Evolutionary conservation across 2,113 vertebrate species (phyloP), one percentile per base, ranked within the genome.

Genomic region (Channa maculata): DNA sequence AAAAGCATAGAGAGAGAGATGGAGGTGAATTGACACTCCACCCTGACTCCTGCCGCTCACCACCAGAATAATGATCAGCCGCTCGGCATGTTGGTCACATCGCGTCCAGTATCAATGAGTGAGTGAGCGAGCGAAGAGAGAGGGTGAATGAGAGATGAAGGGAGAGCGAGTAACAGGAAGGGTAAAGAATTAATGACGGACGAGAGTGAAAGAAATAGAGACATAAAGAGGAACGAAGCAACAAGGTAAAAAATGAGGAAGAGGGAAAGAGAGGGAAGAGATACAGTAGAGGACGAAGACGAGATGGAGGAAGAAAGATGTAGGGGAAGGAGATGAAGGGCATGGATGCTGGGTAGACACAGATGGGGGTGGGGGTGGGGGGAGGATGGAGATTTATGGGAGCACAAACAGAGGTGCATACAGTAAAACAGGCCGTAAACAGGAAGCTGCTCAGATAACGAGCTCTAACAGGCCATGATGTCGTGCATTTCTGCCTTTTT

Each of bases 81-180:
- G 37, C 84, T 93, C 82, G 61, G 82, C 82, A 93, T 90, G 84
- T 91, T 11, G 67, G 69, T 90, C 92, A 90, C 92, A 86, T 83
- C 79, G 5, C 54, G 78, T 82, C 71, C 77, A 82, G 89, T 78
- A 88, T 89, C 84, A 90, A 90, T 91, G 88, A 86, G 75, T 13
- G 74, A 67, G 80, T 37, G 71, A 54, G 71, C 33, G 54, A 49
- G 62, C 7, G 65, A 62, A 65, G 58, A 43, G 36, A 51, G 71
- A 71, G 55, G 41, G 66, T 58, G 60, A 8, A 53, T 37, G 77
- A 57, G 64, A 39, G 68, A 67, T 38, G 53, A 69, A 83, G 57
- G 73, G 63, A 50, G 45, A 79, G 84, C n/a, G 78, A 65, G 10
- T 33, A 37, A 46, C 14, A 69, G 72, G 65, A 2, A 49, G 75